Base-by-base conservation (phyloP, 2,888 invertebrate genomes). In the Parnassius apollo region DNA sequence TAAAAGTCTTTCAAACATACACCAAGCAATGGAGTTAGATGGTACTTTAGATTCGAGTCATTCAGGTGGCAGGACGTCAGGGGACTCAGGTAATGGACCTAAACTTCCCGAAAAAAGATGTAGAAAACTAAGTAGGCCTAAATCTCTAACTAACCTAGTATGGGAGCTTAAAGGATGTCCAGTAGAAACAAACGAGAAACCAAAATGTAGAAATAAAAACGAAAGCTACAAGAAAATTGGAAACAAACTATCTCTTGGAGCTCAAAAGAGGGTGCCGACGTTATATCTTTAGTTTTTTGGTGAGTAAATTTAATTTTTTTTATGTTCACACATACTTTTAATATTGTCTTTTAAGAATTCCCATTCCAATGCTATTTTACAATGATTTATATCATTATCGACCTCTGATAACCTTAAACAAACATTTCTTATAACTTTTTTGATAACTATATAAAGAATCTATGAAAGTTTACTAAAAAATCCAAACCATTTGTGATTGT, bases 21-120 rank as follows among this genome's bases (percentile, higher is more conserved):
- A 95, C 73, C 95, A 94, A 81, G 95, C 94, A 13, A 95, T 94
- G 94, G 95, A 95, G 73, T 87, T 95, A 49, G 95, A 96, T 78
- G 96, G 96, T 0, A 97, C 97, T n/a, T 91, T 97, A 69, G 96
- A 97, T 79, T 97, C 97, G 48, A 97, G 97, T 80, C 96, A 97
- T 86, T 97, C 97, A 42, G 97, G 97, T 46, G 97, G 97, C 1
- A 93, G 96, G 61, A 96, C 96, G 7, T 97, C 97, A 11, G 96
- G 96, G 2, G 97, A 97, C 83, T 97, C 97, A 4, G 95, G 94
- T 0, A 94, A 94, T 55, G 95, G 94, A 2, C 94, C 94, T 7
- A 96, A 96, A 80, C 93, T 96, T 76, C 96, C 96, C 61, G 96
- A 97, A 78, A 96, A 97, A 81, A 93, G 96, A 77, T 96, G 95